Base-by-base conservation (phyloP, 2,797 vertebrate genomes). In the Sebastes cheni region DNA sequence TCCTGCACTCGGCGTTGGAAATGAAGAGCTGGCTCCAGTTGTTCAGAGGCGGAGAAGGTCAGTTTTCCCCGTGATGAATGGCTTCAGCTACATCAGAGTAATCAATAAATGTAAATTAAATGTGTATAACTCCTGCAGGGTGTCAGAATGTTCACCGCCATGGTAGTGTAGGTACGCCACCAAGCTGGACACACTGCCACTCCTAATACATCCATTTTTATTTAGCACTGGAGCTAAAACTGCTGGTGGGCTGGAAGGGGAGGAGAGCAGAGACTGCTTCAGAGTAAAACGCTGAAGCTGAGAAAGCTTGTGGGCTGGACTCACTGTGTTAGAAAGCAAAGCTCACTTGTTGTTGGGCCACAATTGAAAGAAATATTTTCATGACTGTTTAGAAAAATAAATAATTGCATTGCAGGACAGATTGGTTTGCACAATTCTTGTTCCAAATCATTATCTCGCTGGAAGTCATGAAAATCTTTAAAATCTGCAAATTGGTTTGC, bases 61-160 rank as follows among this genome's bases (percentile, higher is more conserved):
- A 89, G 77, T 67, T 39, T 75, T 87, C 66, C 32, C 13, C 13
- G 72, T 93, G 92, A 95, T 92, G 87, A 93, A 95, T 92, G 83
- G 69, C 55, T 54, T 22, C 10, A 20, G 50, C 78, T 84, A 82
- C 79, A 88, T 87, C 75, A 70, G 55, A 81, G 56, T 29, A 84
- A 94, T 95, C 93, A 71, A 95, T 94, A 93, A 79, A 94, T 94
- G 88, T 85, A 93, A 94, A 95, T 94, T 79, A 88, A 87, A 88
- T n/a, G 74, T 79, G 87, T 86, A 91, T 94, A 94, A 92, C 86
- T 91, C 84, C 80, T 88, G 84, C 82, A 76, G 75, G 86, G 67
- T 82, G 75, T 83, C 77, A 80, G 70, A 79, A 62, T 80, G 67
- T 82, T 81, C 69, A 46, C 27, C 27, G 12, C 67, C 8, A 8